A percentile compares a stretch with the other conserved stretches of the same genome.
phyloP scores from a whole-genome alignment of 2,888 invertebrate species.

The Koerneria pararmatus region DNA sequence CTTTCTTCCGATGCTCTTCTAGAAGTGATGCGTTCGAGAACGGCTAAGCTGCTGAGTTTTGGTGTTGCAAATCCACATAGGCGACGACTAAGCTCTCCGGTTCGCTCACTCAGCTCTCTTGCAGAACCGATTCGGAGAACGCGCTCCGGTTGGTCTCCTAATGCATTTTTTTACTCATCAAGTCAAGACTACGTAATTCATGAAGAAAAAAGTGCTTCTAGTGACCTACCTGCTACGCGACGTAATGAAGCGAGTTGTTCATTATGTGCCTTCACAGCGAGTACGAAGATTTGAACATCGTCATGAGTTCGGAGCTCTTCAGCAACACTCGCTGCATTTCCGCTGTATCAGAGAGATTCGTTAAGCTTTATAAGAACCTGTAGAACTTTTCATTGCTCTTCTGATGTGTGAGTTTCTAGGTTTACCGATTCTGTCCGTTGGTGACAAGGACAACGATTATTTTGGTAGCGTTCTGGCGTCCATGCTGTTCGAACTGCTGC shows the following conservation, averaged over 20 bases:
- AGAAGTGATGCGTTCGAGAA: constrained; percentile 8
- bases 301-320: constrained; percentile 50
- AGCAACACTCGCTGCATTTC: constrained; percentile 53
- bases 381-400: neutral
- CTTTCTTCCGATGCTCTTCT: constrained; percentile 16
- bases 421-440: constrained; percentile 50
- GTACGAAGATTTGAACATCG: constrained; percentile 50
- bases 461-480: constrained; percentile 47
- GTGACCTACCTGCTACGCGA: constrained; percentile 41
- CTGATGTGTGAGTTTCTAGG: neutral
- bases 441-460: constrained; percentile 55
- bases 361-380: neutral
- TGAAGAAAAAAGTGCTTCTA: neutral
- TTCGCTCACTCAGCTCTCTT: constrained; percentile 33
- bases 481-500: constrained; percentile 55
- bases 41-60: constrained; percentile 12
- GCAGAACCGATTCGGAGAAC: constrained; percentile 33
- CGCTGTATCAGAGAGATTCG: constrained; percentile 32
- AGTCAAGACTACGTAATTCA: neutral
- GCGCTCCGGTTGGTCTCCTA: constrained; percentile 26
- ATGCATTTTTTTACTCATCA: neutral
- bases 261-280: constrained; percentile 47
- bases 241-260: constrained; percentile 44
- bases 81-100: constrained; percentile 27
- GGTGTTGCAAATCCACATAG: constrained; percentile 36